These are phyloP conservation scores for Drosophila sordidapex DNA, from an alignment of 2,888 invertebrate genomes.

Conservation along the genomic window DNA sequence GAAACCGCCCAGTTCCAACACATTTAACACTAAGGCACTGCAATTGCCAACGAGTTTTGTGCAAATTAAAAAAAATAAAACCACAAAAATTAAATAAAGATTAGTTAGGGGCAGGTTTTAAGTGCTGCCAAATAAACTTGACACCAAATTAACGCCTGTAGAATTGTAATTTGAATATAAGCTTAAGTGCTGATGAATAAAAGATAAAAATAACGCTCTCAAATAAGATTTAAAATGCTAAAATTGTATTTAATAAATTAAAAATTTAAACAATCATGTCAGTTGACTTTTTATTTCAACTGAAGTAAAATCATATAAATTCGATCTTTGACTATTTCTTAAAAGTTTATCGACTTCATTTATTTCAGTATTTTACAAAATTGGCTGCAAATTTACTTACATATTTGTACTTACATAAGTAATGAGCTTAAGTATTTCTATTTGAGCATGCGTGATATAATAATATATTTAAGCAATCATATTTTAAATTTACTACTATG, in stretches of 20 bases:
- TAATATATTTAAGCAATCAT: background rate
- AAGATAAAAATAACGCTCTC: background rate
- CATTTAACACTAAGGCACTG: conserved; percentile 23
- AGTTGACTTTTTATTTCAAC: background rate
- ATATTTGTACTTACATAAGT: background rate
- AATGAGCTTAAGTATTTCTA: background rate
- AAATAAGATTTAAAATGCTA: background rate
- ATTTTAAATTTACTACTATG: background rate
- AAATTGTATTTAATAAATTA: background rate
- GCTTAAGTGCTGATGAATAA: background rate
- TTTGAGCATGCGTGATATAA: background rate
- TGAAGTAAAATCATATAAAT: background rate
- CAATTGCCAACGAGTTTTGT: conserved; percentile 38
- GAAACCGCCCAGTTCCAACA: conserved; percentile 44
- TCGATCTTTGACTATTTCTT: background rate
- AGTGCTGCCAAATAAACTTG: conserved; percentile 42
- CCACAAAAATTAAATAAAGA: conserved; percentile 24
- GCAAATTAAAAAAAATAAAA: conserved; percentile 7
- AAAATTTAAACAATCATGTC: background rate
- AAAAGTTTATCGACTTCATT: background rate
- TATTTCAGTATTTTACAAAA: background rate
- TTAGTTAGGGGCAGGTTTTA: conserved; percentile 35
- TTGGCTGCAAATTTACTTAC: background rate
- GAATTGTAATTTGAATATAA: conserved; percentile 2
- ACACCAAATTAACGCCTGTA: conserved; percentile 26